Evolutionary conservation across 2,797 vertebrate genomes (phyloP).

Genomic region (Myiotriccus ornatus): DNA sequence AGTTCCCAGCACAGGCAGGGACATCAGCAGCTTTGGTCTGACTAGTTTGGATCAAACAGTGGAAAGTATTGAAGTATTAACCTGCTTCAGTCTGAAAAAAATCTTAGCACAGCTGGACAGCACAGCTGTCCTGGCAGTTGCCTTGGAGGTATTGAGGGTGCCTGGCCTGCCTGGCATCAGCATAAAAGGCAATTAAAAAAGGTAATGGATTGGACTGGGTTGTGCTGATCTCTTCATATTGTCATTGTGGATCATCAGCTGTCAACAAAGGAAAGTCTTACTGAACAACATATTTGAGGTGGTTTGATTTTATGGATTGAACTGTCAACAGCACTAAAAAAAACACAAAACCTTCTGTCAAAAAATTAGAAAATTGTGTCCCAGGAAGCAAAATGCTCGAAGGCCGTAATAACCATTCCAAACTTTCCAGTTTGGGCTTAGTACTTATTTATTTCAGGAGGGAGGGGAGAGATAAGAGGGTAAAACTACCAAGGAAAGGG

Average conservation of each 20-base stretch:
- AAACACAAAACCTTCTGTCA: background rate
- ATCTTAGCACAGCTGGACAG: background rate
- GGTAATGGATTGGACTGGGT: background rate
- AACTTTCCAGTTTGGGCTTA: background rate
- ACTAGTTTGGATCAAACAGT: background rate
- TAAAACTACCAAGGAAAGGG: background rate
- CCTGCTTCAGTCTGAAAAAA: background rate
- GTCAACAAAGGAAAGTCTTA: background rate
- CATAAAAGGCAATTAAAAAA: background rate
- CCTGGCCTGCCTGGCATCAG: background rate
- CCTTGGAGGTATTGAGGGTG: background rate
- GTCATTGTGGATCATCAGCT: background rate
- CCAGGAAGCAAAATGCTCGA: background rate
- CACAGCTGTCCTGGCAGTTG: background rate
- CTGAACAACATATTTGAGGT: background rate
- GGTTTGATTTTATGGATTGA: background rate
- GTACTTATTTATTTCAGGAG: background rate
- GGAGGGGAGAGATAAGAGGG: background rate
- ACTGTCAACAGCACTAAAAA: background rate
- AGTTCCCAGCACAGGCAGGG: background rate
- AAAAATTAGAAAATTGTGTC: constrained; percentile 11
- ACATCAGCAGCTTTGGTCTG: background rate
- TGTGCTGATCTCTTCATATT: background rate
- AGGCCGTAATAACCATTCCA: constrained; percentile 10
- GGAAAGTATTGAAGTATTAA: background rate